Evolutionary conservation across 2,797 vertebrate genomes (phyloP).

Genomic region (Clangula hyemalis): DNA sequence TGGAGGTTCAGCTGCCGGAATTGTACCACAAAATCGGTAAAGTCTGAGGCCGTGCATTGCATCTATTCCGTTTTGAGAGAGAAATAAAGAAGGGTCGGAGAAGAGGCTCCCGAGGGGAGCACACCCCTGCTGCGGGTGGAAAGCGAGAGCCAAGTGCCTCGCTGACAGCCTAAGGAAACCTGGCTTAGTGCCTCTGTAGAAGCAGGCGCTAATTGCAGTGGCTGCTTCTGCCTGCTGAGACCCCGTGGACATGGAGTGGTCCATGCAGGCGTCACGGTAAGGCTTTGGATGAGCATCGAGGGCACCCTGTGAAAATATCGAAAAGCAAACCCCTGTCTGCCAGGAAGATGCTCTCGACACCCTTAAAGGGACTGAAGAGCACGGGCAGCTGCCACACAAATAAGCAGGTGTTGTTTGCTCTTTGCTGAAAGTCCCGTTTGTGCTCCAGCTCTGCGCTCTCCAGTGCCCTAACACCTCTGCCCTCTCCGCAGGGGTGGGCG

Average conservation of each 20-base stretch:
- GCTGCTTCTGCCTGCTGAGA: neutral
- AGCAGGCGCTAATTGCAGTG: neutral
- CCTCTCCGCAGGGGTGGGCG: constrained; percentile 88
- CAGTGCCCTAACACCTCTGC: neutral
- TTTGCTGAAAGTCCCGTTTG: fast-evolving
- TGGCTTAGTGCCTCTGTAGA: neutral
- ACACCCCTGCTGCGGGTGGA: neutral
- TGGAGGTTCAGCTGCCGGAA: constrained; percentile 96
- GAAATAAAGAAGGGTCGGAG: fast-evolving
- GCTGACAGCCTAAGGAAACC: neutral
- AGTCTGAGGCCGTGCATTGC: neutral
- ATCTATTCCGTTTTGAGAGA: neutral
- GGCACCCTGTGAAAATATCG: too few relatives aligned
- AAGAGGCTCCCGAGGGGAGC: neutral
- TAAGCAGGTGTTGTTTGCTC: neutral
- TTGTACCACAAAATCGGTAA: constrained; percentile 98
- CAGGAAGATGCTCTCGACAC: neutral
- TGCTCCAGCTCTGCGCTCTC: neutral
- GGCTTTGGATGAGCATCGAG: neutral
- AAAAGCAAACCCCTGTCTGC: fast-evolving
- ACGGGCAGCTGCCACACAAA: neutral
- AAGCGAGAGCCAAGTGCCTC: fast-evolving
- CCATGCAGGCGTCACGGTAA: neutral
- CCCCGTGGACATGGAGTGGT: neutral
- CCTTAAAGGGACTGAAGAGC: fast-evolving